Evolutionary conservation across 2,888 invertebrate species (phyloP), one percentile per base, ranked within the genome.

Genomic region (Hydropsyche betteni): DNA sequence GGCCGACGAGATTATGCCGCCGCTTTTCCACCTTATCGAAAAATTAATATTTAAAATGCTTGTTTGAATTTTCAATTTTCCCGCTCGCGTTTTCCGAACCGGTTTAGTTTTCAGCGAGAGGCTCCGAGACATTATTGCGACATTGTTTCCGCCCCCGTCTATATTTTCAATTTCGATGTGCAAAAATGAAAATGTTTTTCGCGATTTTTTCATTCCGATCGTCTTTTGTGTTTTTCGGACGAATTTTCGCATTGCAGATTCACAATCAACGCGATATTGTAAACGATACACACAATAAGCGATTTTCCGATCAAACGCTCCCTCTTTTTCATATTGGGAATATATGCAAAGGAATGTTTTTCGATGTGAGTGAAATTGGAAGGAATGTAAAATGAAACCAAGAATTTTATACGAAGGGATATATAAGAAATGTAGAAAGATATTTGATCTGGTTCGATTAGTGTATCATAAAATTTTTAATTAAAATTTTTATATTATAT

Each of bases 11-110:
- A 44, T 44, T 44, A 64, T n/a, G 64, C 36, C 24, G 24, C 24
- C 24, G 24, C 24, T 24, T 24, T 24, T 24, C 24, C 24, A 74
- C 73, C 73, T 77, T 77, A 77, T 77, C 76, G 79, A 77, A 79
- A 79, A 79, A 79, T 77, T 79, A 77, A 79, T 79, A 77, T 79
- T 79, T 79, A 77, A 79, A 79, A 77, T 77, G 70, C 77, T 72
- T 71, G 76, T 73, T 77, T 76, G 79, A 77, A 79, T 77, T 77
- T 79, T 79, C 79, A 79, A 77, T 79, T 77, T 77, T 44, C 44
- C 73, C 75, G 69, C 77, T 78, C 76, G 78, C 76, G 75, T 76
- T 76, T 77, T 75, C 64, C 58, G 44, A 44, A 44, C 44, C 6
- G 7, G 6, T 44, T 44, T 44, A 44, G 44, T 44, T 44, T 44